Base-by-base conservation (phyloP, 2,888 invertebrate species). In the Halictus quadricinctus region DNA sequence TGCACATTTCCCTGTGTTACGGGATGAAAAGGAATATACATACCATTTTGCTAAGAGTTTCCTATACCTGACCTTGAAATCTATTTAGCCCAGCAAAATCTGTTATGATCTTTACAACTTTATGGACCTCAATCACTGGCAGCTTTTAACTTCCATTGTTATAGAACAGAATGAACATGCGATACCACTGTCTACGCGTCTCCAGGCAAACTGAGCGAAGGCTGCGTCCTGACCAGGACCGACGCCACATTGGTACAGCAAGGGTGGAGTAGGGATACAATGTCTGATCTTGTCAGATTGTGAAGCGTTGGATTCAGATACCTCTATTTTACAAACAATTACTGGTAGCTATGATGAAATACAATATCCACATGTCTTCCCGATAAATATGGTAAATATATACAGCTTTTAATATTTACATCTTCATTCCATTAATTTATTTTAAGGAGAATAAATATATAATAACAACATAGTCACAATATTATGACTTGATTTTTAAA, bases 141-240 rank as follows among this genome's bases (percentile, higher is more conserved):
- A 73, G 81, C 73, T 78, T 79, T 64, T 85, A 87, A 79, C 79
- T 83, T 77, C 76, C 83, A 72, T 90, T 89, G 82, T 90, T 80
- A 76, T 75, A 73, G 80, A 46, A 85, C 75, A 89, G 87, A 91
- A 87, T 87, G 87, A 88, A 83, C 81, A 79, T 88, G 75, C 91
- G 92, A 92, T 91, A 92, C 90, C 91, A 91, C 91, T 93, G 91
- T 90, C 85, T 73, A 88, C 91, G 91, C 91, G 92, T 90, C 91
- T 91, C 90, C 88, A 91, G 91, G 91, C 91, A 91, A 92, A 94
- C 94, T 94, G 94, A 94, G 92, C 90, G 80, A 90, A 91, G 90
- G 91, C 92, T 88, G 92, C 93, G 92, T 94, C 94, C 94, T 94
- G 93, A 91, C 91, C 93, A 94, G 94, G 94, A 94, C 91, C 89